Evolutionary conservation across 2,888 invertebrate species (phyloP), one percentile per base, ranked within the genome.

Genomic region (Loripinus fragilis): DNA sequence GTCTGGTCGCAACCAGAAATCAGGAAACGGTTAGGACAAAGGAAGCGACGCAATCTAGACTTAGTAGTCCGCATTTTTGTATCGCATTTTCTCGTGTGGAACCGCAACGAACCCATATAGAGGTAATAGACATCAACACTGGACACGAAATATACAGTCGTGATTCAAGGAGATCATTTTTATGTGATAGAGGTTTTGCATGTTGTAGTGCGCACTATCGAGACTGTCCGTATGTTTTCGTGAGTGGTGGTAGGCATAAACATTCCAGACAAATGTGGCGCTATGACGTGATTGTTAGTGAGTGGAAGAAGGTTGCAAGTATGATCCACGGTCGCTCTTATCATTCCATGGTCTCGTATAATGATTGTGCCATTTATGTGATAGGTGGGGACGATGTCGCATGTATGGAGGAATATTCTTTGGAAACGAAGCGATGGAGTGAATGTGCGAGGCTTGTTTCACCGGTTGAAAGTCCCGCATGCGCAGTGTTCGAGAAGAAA

Each of bases 261-360:
- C 60, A 60, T 60, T 60, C 60, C 33, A 60, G 28, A 60, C 60
- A 60, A 20, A 15, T 60, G 60, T 60, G 60, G 60, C 30, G 60
- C 7, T 60, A 60, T 33, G 60, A 60, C 33, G 60, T 60, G 5
- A 60, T 60, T 17, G 60, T 60, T 2, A 60, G 60, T 60, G 60
- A 60, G 17, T 60, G 60, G 60, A 60, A 60, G 33, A 60, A 60
- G 33, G n/a, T 60, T 10, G 17, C 60, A 30, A 33, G 15, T 60
- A 60, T 60, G 60, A 60, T 60, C 17, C 60, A 60, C 17, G 60
- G 60, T 30, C 60, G 60, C 30, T 30, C 60, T 17, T 60, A 60
- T 60, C 60, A 60, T 60, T 60, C 60, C 60, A 60, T 60, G 60
- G 33, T 60, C 28, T 30, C 33, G 3, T 60, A 17, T 33, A 60